A percentile compares a stretch with the other conserved stretches of the same genome.
Conservation (phyloP, 2,113 vertebrate species). For the Dasypus novemcinctus region DNA sequence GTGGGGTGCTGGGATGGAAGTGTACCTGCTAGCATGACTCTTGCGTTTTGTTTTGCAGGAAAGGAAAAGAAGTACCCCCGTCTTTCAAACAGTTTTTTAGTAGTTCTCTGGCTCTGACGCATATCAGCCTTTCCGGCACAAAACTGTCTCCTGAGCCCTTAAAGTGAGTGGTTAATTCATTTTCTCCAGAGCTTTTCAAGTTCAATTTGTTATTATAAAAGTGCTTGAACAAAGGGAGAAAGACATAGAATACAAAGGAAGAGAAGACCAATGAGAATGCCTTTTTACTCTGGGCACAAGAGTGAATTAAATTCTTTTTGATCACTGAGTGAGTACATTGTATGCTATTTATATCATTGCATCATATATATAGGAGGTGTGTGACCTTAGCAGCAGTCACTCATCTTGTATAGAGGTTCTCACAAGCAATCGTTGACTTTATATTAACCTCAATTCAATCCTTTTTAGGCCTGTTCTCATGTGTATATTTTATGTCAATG, state of each 20-base stretch:
- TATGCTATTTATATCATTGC: neutral
- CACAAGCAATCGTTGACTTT: neutral
- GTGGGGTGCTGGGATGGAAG: neutral
- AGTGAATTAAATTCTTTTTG: neutral
- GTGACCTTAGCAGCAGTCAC: neutral
- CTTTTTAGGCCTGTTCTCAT: neutral
- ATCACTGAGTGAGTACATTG: neutral
- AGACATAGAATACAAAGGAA: neutral
- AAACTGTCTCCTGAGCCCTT: slow-evolving; percentile 95
- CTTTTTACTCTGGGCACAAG: neutral
- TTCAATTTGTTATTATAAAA: slow-evolving; percentile 4
- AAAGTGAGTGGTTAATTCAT: slow-evolving; percentile 89
- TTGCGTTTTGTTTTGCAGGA: slow-evolving; percentile 83
- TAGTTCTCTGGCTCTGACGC: slow-evolving; percentile 91
- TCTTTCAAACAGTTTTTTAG: slow-evolving; percentile 99
- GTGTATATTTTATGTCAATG: neutral
- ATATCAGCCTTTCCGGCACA: slow-evolving; percentile 96
- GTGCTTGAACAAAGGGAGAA: neutral
- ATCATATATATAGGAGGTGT: neutral
- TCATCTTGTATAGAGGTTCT: neutral
- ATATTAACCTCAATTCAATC: neutral
- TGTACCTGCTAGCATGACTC: neutral
- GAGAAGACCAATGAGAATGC: neutral
- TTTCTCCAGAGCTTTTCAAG: slow-evolving; percentile 45
- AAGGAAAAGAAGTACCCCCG: slow-evolving; percentile 94